Base-by-base conservation (phyloP, 2,888 invertebrate genomes). In the Antheraea yamamai region DNA sequence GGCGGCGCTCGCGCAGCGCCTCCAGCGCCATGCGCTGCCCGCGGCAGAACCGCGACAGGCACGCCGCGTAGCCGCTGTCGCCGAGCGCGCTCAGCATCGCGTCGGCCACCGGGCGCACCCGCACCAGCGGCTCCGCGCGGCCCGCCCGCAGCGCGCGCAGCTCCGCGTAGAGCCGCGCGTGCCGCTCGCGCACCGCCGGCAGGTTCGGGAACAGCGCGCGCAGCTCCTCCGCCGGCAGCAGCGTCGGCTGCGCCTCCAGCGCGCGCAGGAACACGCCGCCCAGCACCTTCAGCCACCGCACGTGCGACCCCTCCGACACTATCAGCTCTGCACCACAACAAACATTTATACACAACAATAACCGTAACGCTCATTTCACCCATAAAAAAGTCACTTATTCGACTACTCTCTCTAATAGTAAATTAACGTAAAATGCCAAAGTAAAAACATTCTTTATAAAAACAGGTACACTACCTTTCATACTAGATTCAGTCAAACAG, bases 21-120 rank as follows among this genome's bases (percentile, higher is more conserved):
- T 98, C 98, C 75, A 98, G 93, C 1, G 98, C 98, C 84, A 97
- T 96, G 79, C 98, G 97, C 91, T 99, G 99, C 23, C 97, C 96
- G 82, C 98, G 96, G 88, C 98, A 98, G 92, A 98, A 99, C 26
- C 95, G 96, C 1, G 98, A 97, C 30, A 95, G 84, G 74, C 98
- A 97, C 0, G 97, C 96, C 76, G 96, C 95, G 89, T 97, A 97
- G 81, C 98, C 96, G 0, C 95, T 90, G 77, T 98, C 97, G 1
- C 98, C 98, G 74, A 96, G 93, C 86, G 92, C 91, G 61, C 85
- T 88, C n/a, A 95, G 76, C 79, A 95, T 78, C 0, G 92, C 92
- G n/a, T 92, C 91, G 0, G 95, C 95, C 2, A 95, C 83, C 0
- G 90, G 90, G 10, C 89, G 76, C 1, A 93, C 83, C 58, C 84